Conservation (phyloP, 2,113 vertebrate species). For the Solea solea region DNA sequence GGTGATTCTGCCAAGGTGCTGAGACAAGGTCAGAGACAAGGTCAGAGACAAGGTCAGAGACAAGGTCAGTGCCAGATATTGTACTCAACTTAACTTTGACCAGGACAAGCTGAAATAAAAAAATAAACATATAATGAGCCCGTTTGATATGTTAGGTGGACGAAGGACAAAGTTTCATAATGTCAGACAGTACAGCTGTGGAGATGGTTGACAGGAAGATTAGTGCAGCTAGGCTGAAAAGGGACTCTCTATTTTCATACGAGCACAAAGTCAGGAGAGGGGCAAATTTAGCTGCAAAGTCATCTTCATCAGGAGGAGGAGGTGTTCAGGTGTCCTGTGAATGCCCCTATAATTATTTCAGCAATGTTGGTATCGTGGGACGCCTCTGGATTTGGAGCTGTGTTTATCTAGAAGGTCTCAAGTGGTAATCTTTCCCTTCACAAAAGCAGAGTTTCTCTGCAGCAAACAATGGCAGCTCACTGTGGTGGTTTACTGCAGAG, state of each 20-base stretch:
- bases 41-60: conserved; percentile 10
- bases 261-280: conserved; percentile 35
- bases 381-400: not conserved
- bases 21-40: conserved; percentile 2
- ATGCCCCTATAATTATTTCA: not conserved
- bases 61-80: conserved; percentile 11
- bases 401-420: conserved; percentile 9
- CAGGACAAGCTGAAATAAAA: conserved; percentile 14
- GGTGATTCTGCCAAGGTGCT: not conserved
- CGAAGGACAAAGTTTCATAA: conserved; percentile 40
- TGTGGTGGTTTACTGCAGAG: not conserved
- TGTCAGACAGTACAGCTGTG: conserved; percentile 47
- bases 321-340: not conserved
- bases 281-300: conserved; percentile 33
- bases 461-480: not conserved
- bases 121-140: conserved; percentile 11
- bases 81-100: conserved; percentile 12
- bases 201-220: conserved; percentile 36
- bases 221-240: conserved; percentile 23
- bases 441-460: not conserved
- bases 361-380: not conserved
- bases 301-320: conserved; percentile 22
- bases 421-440: conserved; percentile 6
- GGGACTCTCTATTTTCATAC: conserved; percentile 47
- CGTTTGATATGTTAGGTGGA: conserved; percentile 16